phyloP scores from a whole-genome alignment of 1,140 invertebrate species.

The Eriocheir sinensis region DNA sequence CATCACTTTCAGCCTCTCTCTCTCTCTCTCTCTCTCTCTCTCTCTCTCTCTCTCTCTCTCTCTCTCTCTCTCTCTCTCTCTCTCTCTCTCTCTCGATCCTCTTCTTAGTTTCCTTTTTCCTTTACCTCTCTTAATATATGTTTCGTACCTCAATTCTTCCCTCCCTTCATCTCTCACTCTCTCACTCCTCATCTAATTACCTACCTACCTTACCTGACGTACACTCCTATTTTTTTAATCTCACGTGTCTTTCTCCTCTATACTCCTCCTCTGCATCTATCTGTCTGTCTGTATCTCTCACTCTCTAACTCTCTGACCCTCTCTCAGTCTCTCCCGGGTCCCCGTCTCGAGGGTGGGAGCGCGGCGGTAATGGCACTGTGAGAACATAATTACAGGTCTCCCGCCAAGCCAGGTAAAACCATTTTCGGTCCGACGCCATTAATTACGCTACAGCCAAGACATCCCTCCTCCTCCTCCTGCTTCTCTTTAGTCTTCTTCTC shows the following conservation, averaged over 20 bases:
- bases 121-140: neutral
- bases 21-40: slow-evolving; percentile 8
- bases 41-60: slow-evolving; percentile 28
- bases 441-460: neutral
- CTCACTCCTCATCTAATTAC: neutral
- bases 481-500: neutral
- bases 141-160: neutral
- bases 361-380: slow-evolving; percentile 51
- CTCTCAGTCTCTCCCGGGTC: neutral
- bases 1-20: slow-evolving; percentile 30
- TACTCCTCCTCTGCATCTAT: neutral
- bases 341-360: neutral
- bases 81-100: neutral
- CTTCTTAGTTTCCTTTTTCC: neutral
- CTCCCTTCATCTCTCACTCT: neutral
- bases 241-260: too few relatives aligned
- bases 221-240: neutral
- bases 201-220: neutral
- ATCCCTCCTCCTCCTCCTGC: neutral
- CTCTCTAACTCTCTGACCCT: slow-evolving; percentile 14
- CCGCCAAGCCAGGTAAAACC: slow-evolving; percentile 60
- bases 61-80: slow-evolving; percentile 46
- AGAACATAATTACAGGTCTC: slow-evolving; percentile 49
- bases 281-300: slow-evolving; percentile 21
- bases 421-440: slow-evolving; percentile 46